phyloP scores from a whole-genome alignment of 1,140 invertebrate species.

The Wiebesia pumilae region DNA sequence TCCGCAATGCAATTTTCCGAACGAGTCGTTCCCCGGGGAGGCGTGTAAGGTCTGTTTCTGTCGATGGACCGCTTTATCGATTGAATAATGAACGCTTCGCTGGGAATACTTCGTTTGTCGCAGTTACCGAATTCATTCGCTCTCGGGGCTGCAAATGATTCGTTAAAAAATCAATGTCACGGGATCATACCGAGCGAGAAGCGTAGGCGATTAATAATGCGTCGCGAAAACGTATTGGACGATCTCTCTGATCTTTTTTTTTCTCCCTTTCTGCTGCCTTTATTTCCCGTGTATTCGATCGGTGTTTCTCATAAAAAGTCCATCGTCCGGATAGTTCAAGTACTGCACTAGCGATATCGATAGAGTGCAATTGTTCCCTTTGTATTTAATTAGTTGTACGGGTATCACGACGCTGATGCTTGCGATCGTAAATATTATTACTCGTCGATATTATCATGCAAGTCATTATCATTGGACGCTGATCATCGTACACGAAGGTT shows the following conservation, averaged over 20 bases:
- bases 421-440: neutral
- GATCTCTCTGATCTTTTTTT: neutral
- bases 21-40: neutral
- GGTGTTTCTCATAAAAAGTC: neutral
- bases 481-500: too few relatives aligned
- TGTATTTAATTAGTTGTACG: too few relatives aligned
- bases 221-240: neutral
- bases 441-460: neutral
- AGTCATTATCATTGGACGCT: too few relatives aligned
- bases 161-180: neutral
- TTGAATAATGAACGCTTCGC: slow-evolving; percentile 9
- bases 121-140: neutral
- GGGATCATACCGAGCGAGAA: neutral
- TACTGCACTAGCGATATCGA: too few relatives aligned
- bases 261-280: neutral
- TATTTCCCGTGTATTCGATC: too few relatives aligned
- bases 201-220: neutral
- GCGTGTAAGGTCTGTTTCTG: neutral
- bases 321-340: too few relatives aligned
- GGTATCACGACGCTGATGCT: too few relatives aligned
- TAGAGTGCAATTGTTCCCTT: too few relatives aligned
- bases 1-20: neutral
- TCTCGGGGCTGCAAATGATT: neutral
- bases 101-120: neutral
- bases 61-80: slow-evolving; percentile 6